Conservation (phyloP, 2,888 invertebrate species). For the Xanthia icteritia region DNA sequence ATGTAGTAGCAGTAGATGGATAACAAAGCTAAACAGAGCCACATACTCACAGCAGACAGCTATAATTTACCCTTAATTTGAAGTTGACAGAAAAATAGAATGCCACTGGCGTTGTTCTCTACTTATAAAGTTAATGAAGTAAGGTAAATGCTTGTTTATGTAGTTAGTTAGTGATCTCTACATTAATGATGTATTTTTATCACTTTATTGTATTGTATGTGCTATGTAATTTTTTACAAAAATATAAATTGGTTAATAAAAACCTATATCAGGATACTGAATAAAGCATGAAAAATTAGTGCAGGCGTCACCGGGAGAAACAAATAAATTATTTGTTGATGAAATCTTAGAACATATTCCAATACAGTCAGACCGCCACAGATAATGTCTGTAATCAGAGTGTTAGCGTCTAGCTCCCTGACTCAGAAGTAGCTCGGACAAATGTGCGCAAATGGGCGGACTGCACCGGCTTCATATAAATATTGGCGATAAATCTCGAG, state of each 20-base stretch:
- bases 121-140: background rate
- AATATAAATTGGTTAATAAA: background rate
- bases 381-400: conserved; percentile 26
- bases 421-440: conserved; percentile 25
- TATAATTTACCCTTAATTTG: background rate
- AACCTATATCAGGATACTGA: background rate
- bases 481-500: conserved; percentile 73
- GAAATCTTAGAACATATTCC: background rate
- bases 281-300: background rate
- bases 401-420: conserved; percentile 11
- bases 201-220: background rate
- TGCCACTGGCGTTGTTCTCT: background rate
- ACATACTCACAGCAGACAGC: background rate
- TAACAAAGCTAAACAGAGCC: background rate
- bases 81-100: background rate
- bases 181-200: background rate
- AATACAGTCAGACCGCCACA: background rate
- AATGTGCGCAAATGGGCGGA: conserved; percentile 59
- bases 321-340: conserved; percentile 3
- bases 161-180: background rate
- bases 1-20: background rate
- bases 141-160: background rate
- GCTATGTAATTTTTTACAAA: background rate
- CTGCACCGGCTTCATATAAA: conserved; percentile 66
- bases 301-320: background rate